Base-by-base conservation (phyloP, 2,888 invertebrate genomes). In the Desoria tigrina region DNA sequence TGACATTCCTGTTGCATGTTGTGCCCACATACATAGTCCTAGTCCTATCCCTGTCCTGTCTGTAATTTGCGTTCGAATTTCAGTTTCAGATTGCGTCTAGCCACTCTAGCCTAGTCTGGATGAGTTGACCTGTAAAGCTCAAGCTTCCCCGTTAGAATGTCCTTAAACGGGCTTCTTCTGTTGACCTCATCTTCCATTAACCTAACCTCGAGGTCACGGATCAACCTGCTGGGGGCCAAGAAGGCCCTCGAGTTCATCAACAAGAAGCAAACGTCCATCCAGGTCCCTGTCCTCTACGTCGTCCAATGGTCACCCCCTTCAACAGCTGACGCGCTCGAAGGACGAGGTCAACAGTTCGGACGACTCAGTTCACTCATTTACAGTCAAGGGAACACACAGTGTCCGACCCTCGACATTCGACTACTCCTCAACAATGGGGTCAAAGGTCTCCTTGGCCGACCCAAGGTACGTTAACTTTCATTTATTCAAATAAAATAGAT, bases 331-430 rank as follows among this genome's bases (percentile, higher is more conserved):
- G 32, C 26, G 23, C 45, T 18, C 16, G 61, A 39, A 16, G 21
- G 45, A 2, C 42, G 56, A 24, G 26, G 54, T 24, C 18, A 3
- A 2, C n/a, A 28, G 14, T 28, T 49, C 42, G 16, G 53, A 23
- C 37, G 45, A n/a, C 49, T 58, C 56, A 63, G 39, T 23, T 56
- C 65, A 18, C 50, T 55, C 16, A 45, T 72, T 4, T 72, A 72
- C 57, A 58, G 54, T 28, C 66, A 72, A 32, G 68, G 66, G 2
- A 68, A 68, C 21, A 49, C 63, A n/a, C 65, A 63, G 18, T 73
- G 74, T 54, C 74, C 76, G 1, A 53, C 54, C 3, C 28, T 72
- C 2, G 76, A 76, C 50, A 67, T 74, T 11, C 60, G 76, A 11
- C 61, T 72, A 24, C 50, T 76, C 6, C 55, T 74, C 2, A 71